phyloP scores from a whole-genome alignment of 2,888 invertebrate species.

The Oligia fasciuncula region DNA sequence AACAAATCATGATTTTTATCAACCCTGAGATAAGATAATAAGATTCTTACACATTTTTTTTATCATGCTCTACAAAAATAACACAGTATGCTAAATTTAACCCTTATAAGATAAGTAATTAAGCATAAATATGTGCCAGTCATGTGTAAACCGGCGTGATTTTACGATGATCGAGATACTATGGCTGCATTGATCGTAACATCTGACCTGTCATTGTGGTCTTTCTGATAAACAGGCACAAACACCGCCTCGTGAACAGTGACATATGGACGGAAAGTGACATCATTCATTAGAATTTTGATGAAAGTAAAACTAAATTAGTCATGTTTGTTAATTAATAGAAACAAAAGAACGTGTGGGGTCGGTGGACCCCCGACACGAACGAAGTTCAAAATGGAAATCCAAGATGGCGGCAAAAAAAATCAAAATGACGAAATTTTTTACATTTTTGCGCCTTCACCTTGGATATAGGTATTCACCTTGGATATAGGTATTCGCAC shows the following conservation, averaged over 20 bases:
- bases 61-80: slow-evolving; percentile 32
- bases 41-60: not conserved
- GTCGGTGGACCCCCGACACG: too few species aligned
- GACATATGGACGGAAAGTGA: slow-evolving; percentile 38
- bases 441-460: not conserved
- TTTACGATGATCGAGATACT: slow-evolving; percentile 49
- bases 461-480: too few species aligned
- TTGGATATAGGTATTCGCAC: too few species aligned
- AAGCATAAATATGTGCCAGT: slow-evolving; percentile 27
- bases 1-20: too few species aligned
- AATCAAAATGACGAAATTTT: too few species aligned
- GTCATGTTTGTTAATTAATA: not conserved
- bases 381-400: not conserved
- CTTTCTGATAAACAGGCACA: slow-evolving; percentile 41
- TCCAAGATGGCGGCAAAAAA: not conserved
- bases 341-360: not conserved
- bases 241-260: slow-evolving; percentile 14
- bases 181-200: slow-evolving; percentile 44
- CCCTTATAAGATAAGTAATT: slow-evolving; percentile 21
- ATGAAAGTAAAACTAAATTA: slow-evolving; percentile 15
- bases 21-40: too few species aligned
- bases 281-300: slow-evolving; percentile 25
- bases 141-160: slow-evolving; percentile 52
- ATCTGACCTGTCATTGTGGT: slow-evolving; percentile 30
- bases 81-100: slow-evolving; percentile 12